phyloP scores from a whole-genome alignment of 1,140 invertebrate genomes.

The Lasioglossum baleicum region DNA sequence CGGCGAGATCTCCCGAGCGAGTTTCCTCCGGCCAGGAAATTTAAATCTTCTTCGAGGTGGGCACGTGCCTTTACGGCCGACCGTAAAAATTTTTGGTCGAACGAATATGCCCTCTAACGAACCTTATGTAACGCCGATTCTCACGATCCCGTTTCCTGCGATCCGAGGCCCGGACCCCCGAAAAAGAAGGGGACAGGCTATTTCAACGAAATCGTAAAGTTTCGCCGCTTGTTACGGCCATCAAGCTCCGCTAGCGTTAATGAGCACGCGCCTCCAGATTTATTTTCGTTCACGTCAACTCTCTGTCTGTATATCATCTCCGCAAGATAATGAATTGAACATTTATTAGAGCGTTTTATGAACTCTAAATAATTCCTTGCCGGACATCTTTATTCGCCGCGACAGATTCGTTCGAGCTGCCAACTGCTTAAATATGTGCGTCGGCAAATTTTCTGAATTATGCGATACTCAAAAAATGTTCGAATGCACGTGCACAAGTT shows the following conservation, averaged over 20 bases:
- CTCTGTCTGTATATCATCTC: too few relatives aligned
- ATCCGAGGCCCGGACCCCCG: neutral
- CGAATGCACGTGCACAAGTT: too few relatives aligned
- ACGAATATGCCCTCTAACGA: constrained; percentile 24
- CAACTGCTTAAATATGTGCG: too few relatives aligned
- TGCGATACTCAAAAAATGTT: too few relatives aligned
- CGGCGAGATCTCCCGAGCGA: constrained; percentile 29
- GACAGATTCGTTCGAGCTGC: too few relatives aligned
- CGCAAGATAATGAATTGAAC: too few relatives aligned
- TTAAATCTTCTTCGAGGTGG: constrained; percentile 52
- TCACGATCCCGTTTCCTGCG: neutral
- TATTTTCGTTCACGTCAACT: too few relatives aligned
- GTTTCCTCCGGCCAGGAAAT: constrained; percentile 57
- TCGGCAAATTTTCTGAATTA: too few relatives aligned
- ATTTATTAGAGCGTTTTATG: too few relatives aligned
- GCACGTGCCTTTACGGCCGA: constrained; percentile 45
- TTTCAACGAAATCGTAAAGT: neutral
- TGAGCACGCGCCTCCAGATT: neutral
- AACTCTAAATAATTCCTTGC: too few relatives aligned
- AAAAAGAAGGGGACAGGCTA: neutral
- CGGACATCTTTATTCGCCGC: too few relatives aligned
- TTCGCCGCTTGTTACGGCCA: neutral
- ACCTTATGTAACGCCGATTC: constrained; percentile 7
- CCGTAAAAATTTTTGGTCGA: constrained; percentile 49
- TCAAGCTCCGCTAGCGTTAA: neutral